These are phyloP conservation scores for Hypothenemus hampei DNA, from an alignment of 1,140 invertebrate genomes.

Conservation along the genomic window DNA sequence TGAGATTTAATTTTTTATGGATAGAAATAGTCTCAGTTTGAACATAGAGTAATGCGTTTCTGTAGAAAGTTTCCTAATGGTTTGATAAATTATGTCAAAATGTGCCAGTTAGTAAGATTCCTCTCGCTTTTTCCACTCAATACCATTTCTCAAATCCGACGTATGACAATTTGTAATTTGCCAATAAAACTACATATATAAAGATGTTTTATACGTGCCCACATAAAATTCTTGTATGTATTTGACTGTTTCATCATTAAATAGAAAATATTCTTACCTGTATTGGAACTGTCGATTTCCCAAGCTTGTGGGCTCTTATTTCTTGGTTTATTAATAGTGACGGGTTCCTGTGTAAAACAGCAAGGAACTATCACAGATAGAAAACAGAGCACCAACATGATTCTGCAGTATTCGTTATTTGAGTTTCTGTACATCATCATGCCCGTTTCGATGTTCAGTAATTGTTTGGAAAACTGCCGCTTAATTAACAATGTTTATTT, in stretches of 20 bases:
- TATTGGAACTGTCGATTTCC: background rate
- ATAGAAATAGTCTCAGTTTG: no score
- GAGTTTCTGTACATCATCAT: no score
- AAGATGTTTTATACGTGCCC: no score
- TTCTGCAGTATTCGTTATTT: background rate
- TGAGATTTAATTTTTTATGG: no score
- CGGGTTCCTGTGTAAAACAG: background rate
- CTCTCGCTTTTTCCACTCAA: background rate
- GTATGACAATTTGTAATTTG: background rate
- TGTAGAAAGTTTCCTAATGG: background rate
- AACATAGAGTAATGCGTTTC: no score
- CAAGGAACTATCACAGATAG: constrained; percentile 6
- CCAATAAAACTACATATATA: background rate
- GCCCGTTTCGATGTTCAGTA: no score
- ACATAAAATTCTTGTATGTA: no score
- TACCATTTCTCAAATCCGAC: background rate
- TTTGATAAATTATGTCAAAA: background rate
- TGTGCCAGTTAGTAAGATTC: background rate
- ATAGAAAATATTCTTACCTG: background rate
- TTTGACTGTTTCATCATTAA: no score
- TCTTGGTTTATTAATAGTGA: constrained; percentile 9
- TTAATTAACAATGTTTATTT: background rate
- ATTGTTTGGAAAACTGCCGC: background rate
- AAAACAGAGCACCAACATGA: background rate
- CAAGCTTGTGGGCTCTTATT: background rate